Conservation (phyloP, 2,797 vertebrate species). For the Clarias laeviceps region DNA sequence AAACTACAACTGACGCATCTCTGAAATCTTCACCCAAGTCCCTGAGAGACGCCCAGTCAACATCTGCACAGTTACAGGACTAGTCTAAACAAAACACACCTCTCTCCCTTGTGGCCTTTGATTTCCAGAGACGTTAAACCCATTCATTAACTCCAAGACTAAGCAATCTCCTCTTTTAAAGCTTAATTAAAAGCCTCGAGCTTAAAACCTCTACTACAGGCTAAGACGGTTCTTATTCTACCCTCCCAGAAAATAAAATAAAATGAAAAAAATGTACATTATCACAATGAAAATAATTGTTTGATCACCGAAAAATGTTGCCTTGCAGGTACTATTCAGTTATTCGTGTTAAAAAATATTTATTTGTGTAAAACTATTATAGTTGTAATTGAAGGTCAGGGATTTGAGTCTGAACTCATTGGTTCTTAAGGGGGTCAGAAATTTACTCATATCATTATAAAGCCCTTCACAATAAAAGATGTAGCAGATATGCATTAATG, state of each 20-base stretch:
- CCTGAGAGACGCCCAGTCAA: not conserved
- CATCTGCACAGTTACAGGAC: constrained; percentile 5
- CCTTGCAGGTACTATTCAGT: not conserved
- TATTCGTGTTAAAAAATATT: not conserved
- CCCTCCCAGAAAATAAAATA: too few relatives aligned
- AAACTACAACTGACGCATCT: not conserved
- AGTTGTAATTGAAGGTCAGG: not conserved
- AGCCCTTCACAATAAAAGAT: not conserved
- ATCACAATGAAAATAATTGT: not conserved
- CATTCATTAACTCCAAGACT: constrained; percentile 8
- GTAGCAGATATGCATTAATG: not conserved
- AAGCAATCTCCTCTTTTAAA: constrained; percentile 2
- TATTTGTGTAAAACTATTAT: not conserved
- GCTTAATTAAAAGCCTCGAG: constrained; percentile 20
- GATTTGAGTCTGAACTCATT: too few relatives aligned
- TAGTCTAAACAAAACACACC: constrained; percentile 27
- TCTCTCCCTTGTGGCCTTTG: constrained; percentile 14
- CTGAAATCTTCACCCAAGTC: not conserved
- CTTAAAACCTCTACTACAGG: not conserved
- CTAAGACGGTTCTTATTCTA: not conserved
- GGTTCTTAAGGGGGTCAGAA: not conserved
- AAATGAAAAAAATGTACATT: too few relatives aligned
- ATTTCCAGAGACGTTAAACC: constrained; percentile 3
- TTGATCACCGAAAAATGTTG: not conserved
- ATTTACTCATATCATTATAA: not conserved